Conservation (phyloP, 23 tunicate species). For the Ciona savignyi region DNA sequence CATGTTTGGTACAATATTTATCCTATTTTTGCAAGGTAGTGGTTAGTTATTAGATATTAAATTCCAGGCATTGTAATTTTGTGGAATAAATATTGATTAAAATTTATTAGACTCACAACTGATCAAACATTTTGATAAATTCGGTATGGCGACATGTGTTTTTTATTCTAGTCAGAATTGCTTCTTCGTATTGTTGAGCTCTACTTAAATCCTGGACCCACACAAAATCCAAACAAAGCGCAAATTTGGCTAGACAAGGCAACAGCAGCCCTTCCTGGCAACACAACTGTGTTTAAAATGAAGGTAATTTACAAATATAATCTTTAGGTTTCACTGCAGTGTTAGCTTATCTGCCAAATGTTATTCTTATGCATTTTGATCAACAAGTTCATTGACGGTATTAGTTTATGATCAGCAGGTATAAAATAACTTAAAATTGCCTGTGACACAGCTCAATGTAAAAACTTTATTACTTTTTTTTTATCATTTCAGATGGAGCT, state of each 20-base stretch:
- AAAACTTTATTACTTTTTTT: neutral
- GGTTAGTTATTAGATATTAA: too few relatives aligned
- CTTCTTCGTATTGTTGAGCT: conserved; percentile 64
- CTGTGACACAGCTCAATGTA: neutral
- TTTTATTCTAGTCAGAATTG: conserved; percentile 51
- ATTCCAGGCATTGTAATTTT: too few relatives aligned
- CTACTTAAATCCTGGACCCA: conserved; percentile 68
- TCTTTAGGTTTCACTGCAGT: too few relatives aligned
- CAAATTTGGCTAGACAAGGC: conserved; percentile 88
- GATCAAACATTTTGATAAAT: too few relatives aligned
- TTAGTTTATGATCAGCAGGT: neutral
- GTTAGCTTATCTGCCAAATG: too few relatives aligned
- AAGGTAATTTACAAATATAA: conserved; percentile 29
- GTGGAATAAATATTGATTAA: too few relatives aligned
- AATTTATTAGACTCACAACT: too few relatives aligned
- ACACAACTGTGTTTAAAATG: conserved; percentile 53
- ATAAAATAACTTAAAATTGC: neutral
- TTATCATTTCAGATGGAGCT: conserved; percentile 92
- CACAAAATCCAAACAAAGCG: conserved; percentile 66
- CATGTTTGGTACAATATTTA: too few relatives aligned
- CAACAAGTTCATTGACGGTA: too few relatives aligned
- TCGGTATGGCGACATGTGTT: too few relatives aligned
- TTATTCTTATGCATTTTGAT: too few relatives aligned
- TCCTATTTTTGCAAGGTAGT: too few relatives aligned
- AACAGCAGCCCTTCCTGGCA: conserved; percentile 46